These are phyloP conservation scores for Drepanosiphum platanoidis DNA, from an alignment of 2,888 invertebrate genomes.

Conservation along the genomic window DNA sequence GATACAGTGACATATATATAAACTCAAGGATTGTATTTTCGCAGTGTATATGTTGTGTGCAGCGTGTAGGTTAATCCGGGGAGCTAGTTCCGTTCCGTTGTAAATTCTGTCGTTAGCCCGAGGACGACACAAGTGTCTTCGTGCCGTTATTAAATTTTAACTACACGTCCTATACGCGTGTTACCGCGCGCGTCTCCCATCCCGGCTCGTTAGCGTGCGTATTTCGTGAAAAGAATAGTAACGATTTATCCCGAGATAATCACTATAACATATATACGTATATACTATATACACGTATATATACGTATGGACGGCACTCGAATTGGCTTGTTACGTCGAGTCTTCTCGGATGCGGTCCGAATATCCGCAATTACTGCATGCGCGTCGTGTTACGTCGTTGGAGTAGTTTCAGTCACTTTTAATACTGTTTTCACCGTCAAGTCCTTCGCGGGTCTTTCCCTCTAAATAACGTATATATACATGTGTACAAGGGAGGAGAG, in stretches of 20 bases:
- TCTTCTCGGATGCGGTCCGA: not conserved
- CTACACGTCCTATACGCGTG: not conserved
- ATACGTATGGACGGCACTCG: too few relatives aligned
- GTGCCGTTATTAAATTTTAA: slow-evolving; percentile 20
- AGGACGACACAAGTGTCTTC: not conserved
- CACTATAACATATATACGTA: too few relatives aligned
- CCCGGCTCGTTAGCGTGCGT: not conserved
- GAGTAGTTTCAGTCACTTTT: not conserved
- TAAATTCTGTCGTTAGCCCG: not conserved
- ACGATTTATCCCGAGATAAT: not conserved
- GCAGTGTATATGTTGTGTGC: not conserved
- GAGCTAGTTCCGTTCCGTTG: not conserved
- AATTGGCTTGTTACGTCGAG: not conserved
- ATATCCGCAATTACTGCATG: not conserved
- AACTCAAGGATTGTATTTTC: too few relatives aligned
- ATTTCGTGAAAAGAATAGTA: not conserved
- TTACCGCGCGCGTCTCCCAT: not conserved
- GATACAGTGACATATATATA: too few relatives aligned
- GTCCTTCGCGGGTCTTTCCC: not conserved
- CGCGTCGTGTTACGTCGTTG: not conserved
- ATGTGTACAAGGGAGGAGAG: too few relatives aligned
- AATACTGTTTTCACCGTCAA: not conserved
- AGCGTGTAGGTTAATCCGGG: not conserved
- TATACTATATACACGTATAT: too few relatives aligned
- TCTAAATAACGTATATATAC: too few relatives aligned